These are phyloP conservation scores for Nymphalis c-album DNA, from an alignment of 2,888 invertebrate genomes.

Conservation along the genomic window DNA sequence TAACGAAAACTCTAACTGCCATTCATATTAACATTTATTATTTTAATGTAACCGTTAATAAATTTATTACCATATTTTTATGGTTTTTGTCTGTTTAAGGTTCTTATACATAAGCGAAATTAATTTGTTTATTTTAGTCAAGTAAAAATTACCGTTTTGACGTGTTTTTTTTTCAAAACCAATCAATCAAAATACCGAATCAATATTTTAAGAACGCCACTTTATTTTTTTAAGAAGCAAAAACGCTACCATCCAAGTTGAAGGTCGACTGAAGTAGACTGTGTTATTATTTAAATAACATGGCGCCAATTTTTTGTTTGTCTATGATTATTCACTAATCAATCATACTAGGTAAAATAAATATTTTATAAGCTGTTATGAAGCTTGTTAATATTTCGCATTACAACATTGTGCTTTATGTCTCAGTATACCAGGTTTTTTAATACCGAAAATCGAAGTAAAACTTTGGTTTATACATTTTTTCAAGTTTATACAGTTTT, in stretches of 20 bases:
- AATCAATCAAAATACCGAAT: background rate
- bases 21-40: too few relatives aligned
- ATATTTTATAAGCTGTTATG: background rate
- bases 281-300: constrained; percentile 31
- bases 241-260: constrained; percentile 39
- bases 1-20: too few relatives aligned
- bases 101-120: background rate
- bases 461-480: background rate
- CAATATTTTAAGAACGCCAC: background rate
- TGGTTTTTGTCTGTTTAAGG: background rate
- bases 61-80: background rate
- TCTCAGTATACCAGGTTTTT: background rate
- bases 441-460: too few relatives aligned
- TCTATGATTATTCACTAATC: constrained; percentile 24
- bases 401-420: background rate
- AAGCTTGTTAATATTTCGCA: background rate
- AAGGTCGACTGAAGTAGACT: constrained; percentile 46
- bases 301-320: constrained; percentile 58
- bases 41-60: too few relatives aligned
- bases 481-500: background rate
- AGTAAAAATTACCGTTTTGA: background rate
- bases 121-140: background rate
- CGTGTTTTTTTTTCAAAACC: background rate
- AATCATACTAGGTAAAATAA: background rate
- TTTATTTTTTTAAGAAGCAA: background rate